Percentiles rank a stretch among this genome's conserved stretches.
phyloP scores from a whole-genome alignment of 30 jellyfish, hydroid and myxozoan species.

The Turritopsis dohrnii region DNA sequence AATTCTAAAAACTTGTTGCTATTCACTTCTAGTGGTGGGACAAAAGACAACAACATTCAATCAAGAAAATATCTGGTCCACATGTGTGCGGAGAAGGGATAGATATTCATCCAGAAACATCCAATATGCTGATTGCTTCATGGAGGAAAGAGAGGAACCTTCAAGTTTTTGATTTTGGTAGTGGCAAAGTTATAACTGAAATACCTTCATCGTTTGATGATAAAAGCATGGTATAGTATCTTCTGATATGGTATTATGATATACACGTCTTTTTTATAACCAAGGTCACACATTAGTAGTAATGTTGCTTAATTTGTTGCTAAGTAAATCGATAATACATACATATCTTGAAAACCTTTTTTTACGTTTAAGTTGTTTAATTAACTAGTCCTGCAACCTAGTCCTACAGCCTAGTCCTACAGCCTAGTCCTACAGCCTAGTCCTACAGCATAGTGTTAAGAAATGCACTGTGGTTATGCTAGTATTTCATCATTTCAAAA shows the following conservation, averaged over 20 bases:
- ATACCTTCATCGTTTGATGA: conserved; percentile 61
- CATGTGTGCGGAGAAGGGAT: conserved; percentile 96
- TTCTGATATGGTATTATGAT: background rate
- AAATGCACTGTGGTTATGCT: too few species aligned
- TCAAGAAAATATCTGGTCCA: conserved; percentile 81
- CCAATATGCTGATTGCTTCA: conserved; percentile 79
- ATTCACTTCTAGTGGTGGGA: conserved; percentile 85
- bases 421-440: too few species aligned
- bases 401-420: too few species aligned
- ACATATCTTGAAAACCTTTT: too few species aligned
- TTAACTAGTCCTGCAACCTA: too few species aligned
- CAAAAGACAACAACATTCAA: conserved; percentile 61
- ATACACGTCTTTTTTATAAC: too few species aligned
- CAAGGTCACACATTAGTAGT: too few species aligned
- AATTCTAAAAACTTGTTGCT: background rate
- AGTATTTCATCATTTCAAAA: too few species aligned
- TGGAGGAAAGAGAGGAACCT: conserved; percentile 80
- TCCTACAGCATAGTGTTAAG: too few species aligned
- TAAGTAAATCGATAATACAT: too few species aligned
- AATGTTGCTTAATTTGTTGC: too few species aligned
- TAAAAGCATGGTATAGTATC: conserved; percentile 68
- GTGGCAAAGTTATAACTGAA: conserved; percentile 62
- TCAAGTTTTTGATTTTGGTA: conserved; percentile 85
- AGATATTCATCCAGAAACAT: conserved; percentile 77
- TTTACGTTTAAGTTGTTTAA: too few species aligned